These are phyloP conservation scores for Narcine bancroftii DNA, from an alignment of 2,113 vertebrate genomes.

Conservation along the genomic window DNA sequence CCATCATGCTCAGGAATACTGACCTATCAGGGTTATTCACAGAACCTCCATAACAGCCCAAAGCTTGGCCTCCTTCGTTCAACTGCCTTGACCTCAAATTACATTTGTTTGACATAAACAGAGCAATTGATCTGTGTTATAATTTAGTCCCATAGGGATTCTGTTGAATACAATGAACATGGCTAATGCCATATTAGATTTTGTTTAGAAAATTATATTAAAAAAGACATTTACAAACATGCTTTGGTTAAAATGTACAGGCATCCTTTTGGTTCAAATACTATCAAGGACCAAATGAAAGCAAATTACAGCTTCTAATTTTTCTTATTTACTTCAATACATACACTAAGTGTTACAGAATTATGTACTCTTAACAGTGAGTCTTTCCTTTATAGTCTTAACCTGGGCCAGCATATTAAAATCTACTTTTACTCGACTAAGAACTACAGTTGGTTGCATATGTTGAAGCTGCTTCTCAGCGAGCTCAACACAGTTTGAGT, in stretches of 20 bases:
- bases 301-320: slow-evolving; percentile 38
- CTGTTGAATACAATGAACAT: slow-evolving; percentile 10
- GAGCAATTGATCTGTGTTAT: slow-evolving; percentile 31
- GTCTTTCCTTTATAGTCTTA: slow-evolving; percentile 59
- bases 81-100: slow-evolving; percentile 2
- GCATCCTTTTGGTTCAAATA: slow-evolving; percentile 44
- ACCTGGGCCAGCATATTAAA: slow-evolving; percentile 49
- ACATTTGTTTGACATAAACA: slow-evolving; percentile 30
- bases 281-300: slow-evolving; percentile 43
- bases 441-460: slow-evolving; percentile 74
- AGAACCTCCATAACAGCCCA: slow-evolving; percentile 26
- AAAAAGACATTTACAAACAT: slow-evolving; percentile 79
- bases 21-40: slow-evolving; percentile 20
- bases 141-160: slow-evolving; percentile 37
- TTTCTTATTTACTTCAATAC: slow-evolving; percentile 37
- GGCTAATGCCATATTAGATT: slow-evolving; percentile 31
- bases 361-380: slow-evolving; percentile 66
- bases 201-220: slow-evolving; percentile 53
- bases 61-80: neutral
- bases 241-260: slow-evolving; percentile 60
- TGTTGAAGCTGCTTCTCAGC: slow-evolving; percentile 87
- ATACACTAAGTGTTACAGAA: slow-evolving; percentile 33
- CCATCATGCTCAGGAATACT: slow-evolving; percentile 12
- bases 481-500: slow-evolving; percentile 62
- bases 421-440: slow-evolving; percentile 62